These are phyloP conservation scores for Bothrops jararaca DNA, from an alignment of 2,113 vertebrate genomes.

Conservation along the genomic window DNA sequence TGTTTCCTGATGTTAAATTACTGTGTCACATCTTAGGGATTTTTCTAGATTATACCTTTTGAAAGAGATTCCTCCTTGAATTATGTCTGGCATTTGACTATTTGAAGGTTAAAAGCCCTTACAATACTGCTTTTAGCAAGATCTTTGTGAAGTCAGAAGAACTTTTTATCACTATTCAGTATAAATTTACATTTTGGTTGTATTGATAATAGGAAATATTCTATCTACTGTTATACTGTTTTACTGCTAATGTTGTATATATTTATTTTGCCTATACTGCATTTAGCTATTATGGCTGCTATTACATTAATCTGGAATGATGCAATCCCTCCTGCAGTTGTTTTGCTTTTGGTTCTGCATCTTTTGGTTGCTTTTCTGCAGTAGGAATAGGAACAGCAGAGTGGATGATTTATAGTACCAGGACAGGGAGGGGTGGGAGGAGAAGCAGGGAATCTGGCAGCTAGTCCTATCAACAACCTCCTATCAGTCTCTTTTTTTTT, in stretches of 20 bases:
- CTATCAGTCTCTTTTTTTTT: background rate
- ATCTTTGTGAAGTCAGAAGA: background rate
- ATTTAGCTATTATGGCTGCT: background rate
- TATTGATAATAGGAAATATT: background rate
- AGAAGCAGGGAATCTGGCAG: background rate
- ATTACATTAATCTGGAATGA: background rate
- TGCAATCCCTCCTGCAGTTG: background rate
- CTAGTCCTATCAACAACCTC: background rate
- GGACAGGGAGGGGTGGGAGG: background rate
- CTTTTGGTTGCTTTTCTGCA: background rate
- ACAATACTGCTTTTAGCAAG: background rate
- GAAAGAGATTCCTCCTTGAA: background rate
- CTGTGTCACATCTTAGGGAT: background rate
- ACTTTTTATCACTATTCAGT: background rate
- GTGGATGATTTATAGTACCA: background rate
- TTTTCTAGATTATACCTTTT: background rate
- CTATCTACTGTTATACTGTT: background rate
- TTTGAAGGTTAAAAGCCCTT: background rate
- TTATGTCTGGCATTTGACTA: background rate
- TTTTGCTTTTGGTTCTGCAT: background rate
- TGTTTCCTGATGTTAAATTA: background rate
- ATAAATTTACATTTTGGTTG: background rate
- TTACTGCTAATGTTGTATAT: background rate
- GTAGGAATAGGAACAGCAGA: background rate
- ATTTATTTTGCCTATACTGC: background rate